Evolutionary conservation across 2,113 vertebrate species (phyloP).

Genomic region (Hemichromis elongatus): DNA sequence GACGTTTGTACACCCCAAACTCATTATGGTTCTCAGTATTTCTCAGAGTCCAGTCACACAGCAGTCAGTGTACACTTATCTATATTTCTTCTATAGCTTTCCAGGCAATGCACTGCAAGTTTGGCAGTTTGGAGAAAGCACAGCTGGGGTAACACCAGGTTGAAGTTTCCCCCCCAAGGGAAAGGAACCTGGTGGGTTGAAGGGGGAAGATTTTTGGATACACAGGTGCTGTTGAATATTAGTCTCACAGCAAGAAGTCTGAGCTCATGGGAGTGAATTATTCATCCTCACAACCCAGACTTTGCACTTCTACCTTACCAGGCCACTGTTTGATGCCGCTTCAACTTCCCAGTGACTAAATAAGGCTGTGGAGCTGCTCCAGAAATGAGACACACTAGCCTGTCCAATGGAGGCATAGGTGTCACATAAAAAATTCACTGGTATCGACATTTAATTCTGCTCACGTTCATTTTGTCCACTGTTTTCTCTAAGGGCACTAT

Average conservation of each 20-base stretch:
- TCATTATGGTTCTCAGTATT: constrained; percentile 2
- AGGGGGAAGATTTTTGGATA: constrained; percentile 30
- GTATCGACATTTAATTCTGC: background rate
- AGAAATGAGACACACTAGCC: background rate
- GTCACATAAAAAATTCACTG: background rate
- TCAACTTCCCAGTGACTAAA: constrained; percentile 6
- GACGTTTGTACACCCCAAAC: background rate
- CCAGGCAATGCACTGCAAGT: background rate
- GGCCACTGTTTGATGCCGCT: constrained; percentile 46
- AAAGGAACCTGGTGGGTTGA: constrained; percentile 28
- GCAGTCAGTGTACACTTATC: background rate
- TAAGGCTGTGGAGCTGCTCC: background rate
- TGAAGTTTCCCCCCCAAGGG: constrained; percentile 20
- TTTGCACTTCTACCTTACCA: constrained; percentile 21
- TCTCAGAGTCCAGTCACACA: constrained; percentile 3
- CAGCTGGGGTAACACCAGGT: constrained; percentile 29
- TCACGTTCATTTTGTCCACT: background rate
- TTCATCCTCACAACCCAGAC: constrained; percentile 54
- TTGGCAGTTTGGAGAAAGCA: constrained; percentile 28
- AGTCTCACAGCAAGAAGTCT: constrained; percentile 41
- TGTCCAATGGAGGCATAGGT: background rate
- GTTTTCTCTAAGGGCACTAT: background rate
- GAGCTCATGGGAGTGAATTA: constrained; percentile 60
- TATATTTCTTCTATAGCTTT: background rate
- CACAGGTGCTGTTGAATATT: constrained; percentile 64